Evolutionary conservation across 1,140 invertebrate genomes (phyloP), one percentile per base, ranked within the genome.

Genomic region (Adoxophyes honmai): DNA sequence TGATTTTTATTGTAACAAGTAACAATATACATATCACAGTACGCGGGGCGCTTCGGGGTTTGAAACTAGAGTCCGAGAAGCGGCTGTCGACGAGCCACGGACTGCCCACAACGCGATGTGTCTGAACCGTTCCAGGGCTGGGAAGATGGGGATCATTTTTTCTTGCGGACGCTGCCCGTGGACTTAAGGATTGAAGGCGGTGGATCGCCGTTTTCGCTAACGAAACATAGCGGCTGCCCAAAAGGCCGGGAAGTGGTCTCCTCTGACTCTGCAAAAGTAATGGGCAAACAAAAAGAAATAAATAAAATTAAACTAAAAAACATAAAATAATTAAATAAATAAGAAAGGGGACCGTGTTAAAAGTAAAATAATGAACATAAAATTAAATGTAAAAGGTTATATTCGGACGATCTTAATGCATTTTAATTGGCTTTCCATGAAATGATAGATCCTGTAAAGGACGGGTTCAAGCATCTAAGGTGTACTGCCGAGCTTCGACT

Each of bases 191-290:
- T 88, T 35, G 89, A 85, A 60, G 90, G 90, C 60, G 90, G 85
- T 38, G 88, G 83, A 73, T 91, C 90, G 74, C 90, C 91, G 64
- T 91, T 91, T 72, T 92, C 91, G 66, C 88, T 87, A 60, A 89
- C 76, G 74, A 95, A 89, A 86, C 93, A 91, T 76, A 95, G 81
- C 33, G 94, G 94, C 73, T 94, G 93, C 70, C 94, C 94, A 77
- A 95, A 95, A 34, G 94, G 93, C 80, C 94, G 91, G 63, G 91
- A 93, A 63, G 91, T 92, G 52, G 92, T 92, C 78, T 87, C 86
- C 73, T 91, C 91, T 73, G 91, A 86, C 73, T 91, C 88, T 90
- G 89, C 38, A 90, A 88, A 86, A 68, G 85, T 70, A 75, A 88
- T 75, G 79, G 86, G 84, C 84, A 73, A 82, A 89, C 73, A 78